These are phyloP conservation scores for Ecliptopera silaceata DNA, from an alignment of 2,888 invertebrate species.

Conservation along the genomic window DNA sequence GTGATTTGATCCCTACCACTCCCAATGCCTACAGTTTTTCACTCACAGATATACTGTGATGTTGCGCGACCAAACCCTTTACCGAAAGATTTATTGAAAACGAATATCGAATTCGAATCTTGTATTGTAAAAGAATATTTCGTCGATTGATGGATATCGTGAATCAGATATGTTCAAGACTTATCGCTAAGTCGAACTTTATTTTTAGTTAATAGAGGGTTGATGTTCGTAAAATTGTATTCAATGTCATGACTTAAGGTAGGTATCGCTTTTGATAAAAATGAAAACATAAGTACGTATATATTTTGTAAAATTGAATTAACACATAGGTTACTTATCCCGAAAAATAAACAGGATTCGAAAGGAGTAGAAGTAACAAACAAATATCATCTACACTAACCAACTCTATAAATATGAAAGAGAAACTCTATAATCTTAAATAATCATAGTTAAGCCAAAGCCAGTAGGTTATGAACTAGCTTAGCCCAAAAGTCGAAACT, in stretches of 20 bases:
- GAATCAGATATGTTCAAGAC: slow-evolving; percentile 13
- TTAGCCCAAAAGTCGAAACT: not conserved
- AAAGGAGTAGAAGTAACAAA: too few species aligned
- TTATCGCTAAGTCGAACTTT: not conserved
- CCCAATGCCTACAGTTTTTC: slow-evolving; percentile 14
- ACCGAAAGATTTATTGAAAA: slow-evolving; percentile 17
- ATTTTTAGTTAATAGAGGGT: slow-evolving; percentile 7
- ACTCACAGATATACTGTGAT: slow-evolving; percentile 5
- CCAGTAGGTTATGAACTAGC: not conserved
- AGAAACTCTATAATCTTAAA: too few species aligned
- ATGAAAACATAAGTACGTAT: too few species aligned
- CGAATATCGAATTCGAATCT: slow-evolving; percentile 10
- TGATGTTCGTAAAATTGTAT: not conserved
- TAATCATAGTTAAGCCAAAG: too few species aligned
- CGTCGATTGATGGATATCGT: slow-evolving; percentile 10
- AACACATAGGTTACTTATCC: too few species aligned
- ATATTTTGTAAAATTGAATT: too few species aligned
- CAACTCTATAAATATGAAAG: too few species aligned
- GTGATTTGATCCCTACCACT: slow-evolving; percentile 21
- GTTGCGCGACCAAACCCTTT: slow-evolving; percentile 3
- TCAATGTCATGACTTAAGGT: slow-evolving; percentile 12
- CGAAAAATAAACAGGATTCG: too few species aligned
- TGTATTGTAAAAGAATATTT: slow-evolving; percentile 15
- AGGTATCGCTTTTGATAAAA: too few species aligned
- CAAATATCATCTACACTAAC: not conserved